phyloP scores from a whole-genome alignment of 1,140 invertebrate genomes.

The Bombyx mori region DNA sequence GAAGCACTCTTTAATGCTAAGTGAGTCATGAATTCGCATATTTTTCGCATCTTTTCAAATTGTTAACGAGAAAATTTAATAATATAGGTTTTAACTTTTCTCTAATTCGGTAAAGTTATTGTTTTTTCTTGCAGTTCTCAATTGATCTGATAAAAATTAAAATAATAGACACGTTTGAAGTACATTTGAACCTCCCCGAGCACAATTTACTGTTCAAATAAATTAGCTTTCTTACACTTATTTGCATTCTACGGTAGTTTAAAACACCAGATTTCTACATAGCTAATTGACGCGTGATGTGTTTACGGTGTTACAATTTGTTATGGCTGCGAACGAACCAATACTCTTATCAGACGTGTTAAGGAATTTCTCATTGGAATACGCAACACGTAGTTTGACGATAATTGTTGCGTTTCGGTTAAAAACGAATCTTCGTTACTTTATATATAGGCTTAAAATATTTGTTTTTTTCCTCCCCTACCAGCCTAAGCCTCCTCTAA shows the following conservation, averaged over 20 bases:
- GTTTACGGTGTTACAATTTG: conserved; percentile 10
- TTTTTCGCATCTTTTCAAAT: too few species aligned
- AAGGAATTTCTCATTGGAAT: too few species aligned
- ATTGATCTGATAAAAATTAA: not conserved
- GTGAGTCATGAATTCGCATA: too few species aligned
- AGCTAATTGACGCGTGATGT: conserved; percentile 17
- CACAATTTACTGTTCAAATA: not conserved
- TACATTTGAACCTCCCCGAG: not conserved
- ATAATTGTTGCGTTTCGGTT: too few species aligned
- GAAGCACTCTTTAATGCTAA: not conserved
- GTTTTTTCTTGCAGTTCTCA: not conserved
- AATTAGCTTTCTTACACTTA: conserved; percentile 15
- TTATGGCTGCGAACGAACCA: not conserved
- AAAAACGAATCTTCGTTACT: too few species aligned
- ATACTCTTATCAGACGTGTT: too few species aligned
- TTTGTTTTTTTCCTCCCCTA: too few species aligned
- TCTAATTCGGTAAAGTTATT: not conserved
- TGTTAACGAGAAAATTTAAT: too few species aligned
- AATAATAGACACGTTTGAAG: not conserved
- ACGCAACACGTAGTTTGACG: too few species aligned
- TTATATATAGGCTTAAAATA: too few species aligned
- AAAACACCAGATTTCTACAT: conserved; percentile 20
- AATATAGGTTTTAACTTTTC: too few species aligned
- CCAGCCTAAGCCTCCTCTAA: too few species aligned
- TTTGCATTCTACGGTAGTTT: conserved; percentile 16